These are phyloP conservation scores for Melikaiella ostensackeni DNA, from an alignment of 2,888 invertebrate genomes.

Conservation along the genomic window DNA sequence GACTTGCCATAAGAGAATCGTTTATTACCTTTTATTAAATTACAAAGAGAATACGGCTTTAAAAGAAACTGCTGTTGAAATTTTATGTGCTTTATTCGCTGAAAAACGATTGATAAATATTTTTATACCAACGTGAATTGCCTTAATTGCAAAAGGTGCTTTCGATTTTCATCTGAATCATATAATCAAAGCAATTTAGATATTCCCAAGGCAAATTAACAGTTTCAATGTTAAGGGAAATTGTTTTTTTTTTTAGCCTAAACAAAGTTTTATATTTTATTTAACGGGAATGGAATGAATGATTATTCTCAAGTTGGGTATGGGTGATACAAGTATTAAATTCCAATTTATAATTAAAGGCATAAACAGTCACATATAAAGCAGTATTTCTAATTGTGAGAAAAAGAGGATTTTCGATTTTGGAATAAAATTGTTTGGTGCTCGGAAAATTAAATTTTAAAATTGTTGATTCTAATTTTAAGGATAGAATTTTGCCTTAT, in stretches of 20 bases:
- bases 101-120: slow-evolving; percentile 2
- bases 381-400: slow-evolving; percentile 11
- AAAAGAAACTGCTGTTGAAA: background rate
- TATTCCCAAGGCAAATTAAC: background rate
- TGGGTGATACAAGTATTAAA: slow-evolving; percentile 4
- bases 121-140: slow-evolving; percentile 13
- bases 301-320: slow-evolving; percentile 8
- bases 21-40: slow-evolving; percentile 6
- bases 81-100: background rate
- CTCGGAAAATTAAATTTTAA: background rate
- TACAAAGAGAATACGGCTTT: background rate
- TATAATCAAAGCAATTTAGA: slow-evolving; percentile 8
- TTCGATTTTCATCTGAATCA: background rate
- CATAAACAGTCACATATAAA: background rate
- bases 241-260: background rate
- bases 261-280: background rate
- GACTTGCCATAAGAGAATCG: slow-evolving; percentile 23
- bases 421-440: background rate
- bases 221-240: background rate
- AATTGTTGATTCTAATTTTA: slow-evolving; percentile 2
- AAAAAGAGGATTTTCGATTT: background rate
- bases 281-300: slow-evolving; percentile 8
- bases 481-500: background rate
- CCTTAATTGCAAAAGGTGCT: slow-evolving; percentile 28
- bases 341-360: background rate